Conservation (phyloP, 2,113 vertebrate species). For the Otis tarda region DNA sequence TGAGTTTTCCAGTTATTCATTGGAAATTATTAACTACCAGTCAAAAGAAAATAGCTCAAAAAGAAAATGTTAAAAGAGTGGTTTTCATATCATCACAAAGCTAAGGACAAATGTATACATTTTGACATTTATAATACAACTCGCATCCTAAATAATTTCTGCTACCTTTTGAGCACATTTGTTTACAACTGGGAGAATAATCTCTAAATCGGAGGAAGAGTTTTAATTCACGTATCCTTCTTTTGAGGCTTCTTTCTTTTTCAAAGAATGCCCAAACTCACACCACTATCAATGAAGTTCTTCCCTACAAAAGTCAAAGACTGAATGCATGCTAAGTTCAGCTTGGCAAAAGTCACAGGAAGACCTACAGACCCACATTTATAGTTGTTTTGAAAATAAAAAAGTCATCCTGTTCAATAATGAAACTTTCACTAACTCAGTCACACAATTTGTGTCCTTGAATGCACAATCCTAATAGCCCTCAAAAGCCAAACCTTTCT, state of each 20-base stretch:
- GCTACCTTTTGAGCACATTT: neutral
- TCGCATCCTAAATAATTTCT: neutral
- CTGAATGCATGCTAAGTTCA: neutral
- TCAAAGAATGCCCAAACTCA: neutral
- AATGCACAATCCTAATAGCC: neutral
- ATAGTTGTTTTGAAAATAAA: neutral
- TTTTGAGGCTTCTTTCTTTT: neutral
- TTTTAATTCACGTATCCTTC: neutral
- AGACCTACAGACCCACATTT: neutral
- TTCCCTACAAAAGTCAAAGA: neutral
- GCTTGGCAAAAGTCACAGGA: neutral
- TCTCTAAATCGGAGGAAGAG: neutral
- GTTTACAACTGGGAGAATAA: neutral
- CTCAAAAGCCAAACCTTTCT: neutral
- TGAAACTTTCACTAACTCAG: neutral
- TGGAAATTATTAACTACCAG: neutral
- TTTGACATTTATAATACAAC: neutral
- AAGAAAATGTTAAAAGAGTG: neutral
- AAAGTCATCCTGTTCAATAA: neutral
- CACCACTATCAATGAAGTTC: neutral
- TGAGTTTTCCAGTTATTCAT: neutral
- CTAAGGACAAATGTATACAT: neutral
- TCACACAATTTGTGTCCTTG: neutral
- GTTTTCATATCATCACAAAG: neutral
- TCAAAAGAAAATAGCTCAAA: neutral